These are phyloP conservation scores for Sebastes fasciatus DNA, from an alignment of 2,113 vertebrate species.

Conservation along the genomic window DNA sequence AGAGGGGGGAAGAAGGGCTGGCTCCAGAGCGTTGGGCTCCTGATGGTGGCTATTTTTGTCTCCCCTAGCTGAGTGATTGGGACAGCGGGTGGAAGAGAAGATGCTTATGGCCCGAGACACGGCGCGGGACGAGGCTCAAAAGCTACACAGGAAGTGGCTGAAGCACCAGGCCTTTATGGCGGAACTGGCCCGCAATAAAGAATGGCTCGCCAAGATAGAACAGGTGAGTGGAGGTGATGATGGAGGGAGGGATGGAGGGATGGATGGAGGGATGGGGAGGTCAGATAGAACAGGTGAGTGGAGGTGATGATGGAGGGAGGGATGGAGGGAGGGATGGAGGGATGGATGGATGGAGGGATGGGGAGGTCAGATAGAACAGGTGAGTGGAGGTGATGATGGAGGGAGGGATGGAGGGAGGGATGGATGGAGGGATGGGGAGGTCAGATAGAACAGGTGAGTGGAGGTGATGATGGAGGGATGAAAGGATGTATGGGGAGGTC, in stretches of 20 bases:
- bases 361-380: slow-evolving; percentile 59
- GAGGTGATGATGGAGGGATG: slow-evolving; percentile 27
- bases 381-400: slow-evolving; percentile 41
- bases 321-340: slow-evolving; percentile 12
- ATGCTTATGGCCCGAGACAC: slow-evolving; percentile 95
- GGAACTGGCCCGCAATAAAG: slow-evolving; percentile 94
- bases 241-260: slow-evolving; percentile 14
- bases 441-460: slow-evolving; percentile 56
- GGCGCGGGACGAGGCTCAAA: slow-evolving; percentile 94
- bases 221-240: slow-evolving; percentile 85
- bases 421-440: slow-evolving; percentile 29
- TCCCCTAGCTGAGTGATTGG: slow-evolving; percentile 89
- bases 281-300: slow-evolving; percentile 56
- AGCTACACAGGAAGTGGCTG: slow-evolving; percentile 96
- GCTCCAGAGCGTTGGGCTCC: slow-evolving; percentile 75
- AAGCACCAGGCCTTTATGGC: slow-evolving; percentile 96
- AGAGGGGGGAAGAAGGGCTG: slow-evolving; percentile 73
- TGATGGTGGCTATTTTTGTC: slow-evolving; percentile 84
- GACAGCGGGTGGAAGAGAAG: slow-evolving; percentile 87
- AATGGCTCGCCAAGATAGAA: slow-evolving; percentile 95
- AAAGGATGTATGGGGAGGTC: neutral
- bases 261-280: slow-evolving; percentile 32
- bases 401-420: slow-evolving; percentile 10
- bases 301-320: slow-evolving; percentile 30
- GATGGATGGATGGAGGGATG: slow-evolving; percentile 4